A percentile compares a stretch with the other conserved stretches of the same genome.
phyloP scores from a whole-genome alignment of 2,113 vertebrate species.

The Pogona vitticeps region DNA sequence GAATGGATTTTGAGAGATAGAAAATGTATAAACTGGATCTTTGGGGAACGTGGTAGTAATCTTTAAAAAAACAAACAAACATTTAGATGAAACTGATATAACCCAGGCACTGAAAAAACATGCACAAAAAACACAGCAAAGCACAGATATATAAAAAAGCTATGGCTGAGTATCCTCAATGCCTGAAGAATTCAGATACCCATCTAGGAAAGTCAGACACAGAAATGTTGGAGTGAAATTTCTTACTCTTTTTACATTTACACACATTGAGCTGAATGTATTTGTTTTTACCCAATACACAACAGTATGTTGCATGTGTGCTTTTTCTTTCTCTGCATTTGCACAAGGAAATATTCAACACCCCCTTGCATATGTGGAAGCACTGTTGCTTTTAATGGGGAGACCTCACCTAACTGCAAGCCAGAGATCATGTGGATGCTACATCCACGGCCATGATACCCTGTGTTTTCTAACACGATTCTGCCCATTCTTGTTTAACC shows the following conservation, averaged over 20 bases:
- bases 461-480: no score
- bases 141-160: no score
- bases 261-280: background rate
- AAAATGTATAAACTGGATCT: constrained; percentile 97
- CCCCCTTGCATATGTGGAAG: no score
- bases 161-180: background rate
- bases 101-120: background rate
- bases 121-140: background rate
- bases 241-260: background rate
- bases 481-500: background rate
- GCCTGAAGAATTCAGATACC: rapidly evolving
- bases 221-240: background rate
- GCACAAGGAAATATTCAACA: no score
- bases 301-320: no score
- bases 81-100: constrained; percentile 24
- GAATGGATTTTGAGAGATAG: constrained; percentile 89
- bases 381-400: no score
- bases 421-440: no score
- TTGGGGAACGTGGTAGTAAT: constrained; percentile 99
- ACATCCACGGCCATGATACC: no score
- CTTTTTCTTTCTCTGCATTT: no score
- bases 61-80: constrained; percentile 66
- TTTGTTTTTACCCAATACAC: no score
- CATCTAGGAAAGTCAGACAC: background rate
- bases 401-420: no score